Percentiles rank a stretch among this genome's conserved stretches.
These are phyloP conservation scores for Drosophila paulistorum DNA, from an alignment of 1,140 invertebrate genomes.

Conservation along the genomic window DNA sequence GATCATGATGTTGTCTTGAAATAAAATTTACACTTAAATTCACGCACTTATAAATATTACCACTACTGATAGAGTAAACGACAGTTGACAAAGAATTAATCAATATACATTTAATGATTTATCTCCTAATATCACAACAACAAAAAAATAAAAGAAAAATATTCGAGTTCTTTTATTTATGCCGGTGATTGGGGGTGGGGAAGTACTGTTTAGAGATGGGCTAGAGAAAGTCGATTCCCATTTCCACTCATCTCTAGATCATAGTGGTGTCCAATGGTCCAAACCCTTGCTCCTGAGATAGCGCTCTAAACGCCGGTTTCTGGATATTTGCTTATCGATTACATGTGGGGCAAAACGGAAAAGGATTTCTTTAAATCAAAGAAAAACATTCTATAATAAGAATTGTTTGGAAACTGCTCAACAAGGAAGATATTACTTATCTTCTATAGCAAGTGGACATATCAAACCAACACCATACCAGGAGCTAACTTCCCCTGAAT, in stretches of 20 bases:
- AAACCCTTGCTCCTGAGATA: neutral
- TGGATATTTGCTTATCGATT: neutral
- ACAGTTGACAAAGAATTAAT: neutral
- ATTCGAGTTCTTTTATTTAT: neutral
- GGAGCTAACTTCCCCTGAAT: too few relatives aligned
- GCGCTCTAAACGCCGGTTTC: neutral
- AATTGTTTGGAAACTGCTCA: too few relatives aligned
- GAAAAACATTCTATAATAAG: too few relatives aligned
- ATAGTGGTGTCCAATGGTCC: neutral
- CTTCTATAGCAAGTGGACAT: too few relatives aligned
- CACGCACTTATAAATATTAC: neutral
- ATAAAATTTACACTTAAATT: constrained; percentile 23
- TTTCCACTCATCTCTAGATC: neutral
- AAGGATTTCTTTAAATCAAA: too few relatives aligned
- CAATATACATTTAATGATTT: constrained; percentile 2
- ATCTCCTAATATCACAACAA: neutral
- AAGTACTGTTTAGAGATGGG: constrained; percentile 5
- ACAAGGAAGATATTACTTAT: too few relatives aligned
- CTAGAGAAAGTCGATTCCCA: neutral
- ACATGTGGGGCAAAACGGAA: too few relatives aligned
- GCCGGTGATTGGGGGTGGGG: neutral
- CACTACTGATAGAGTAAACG: neutral
- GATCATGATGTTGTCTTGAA: constrained; percentile 76
- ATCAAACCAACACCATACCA: too few relatives aligned
- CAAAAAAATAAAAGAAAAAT: neutral